Percentiles rank a stretch among this genome's conserved stretches.
Conservation (phyloP, 2,888 invertebrate genomes). For the Acanthacorydalis orientalis region DNA sequence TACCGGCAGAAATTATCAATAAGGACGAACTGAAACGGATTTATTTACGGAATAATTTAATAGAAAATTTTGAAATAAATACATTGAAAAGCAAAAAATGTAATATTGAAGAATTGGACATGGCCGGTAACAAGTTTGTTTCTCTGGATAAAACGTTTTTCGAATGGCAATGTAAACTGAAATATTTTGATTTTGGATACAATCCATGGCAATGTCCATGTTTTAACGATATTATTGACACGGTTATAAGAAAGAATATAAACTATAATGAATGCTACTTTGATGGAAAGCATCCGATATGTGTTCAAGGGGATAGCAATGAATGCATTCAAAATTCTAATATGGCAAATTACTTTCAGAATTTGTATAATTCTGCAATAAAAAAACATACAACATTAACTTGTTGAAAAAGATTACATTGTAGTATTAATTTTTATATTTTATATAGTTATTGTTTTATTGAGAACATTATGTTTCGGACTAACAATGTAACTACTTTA, state of each 20-base stretch:
- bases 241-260: too few species aligned
- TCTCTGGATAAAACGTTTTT: conserved; percentile 11
- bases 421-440: too few species aligned
- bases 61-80: conserved; percentile 11
- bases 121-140: conserved; percentile 13
- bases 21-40: conserved; percentile 11
- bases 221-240: too few species aligned
- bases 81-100: conserved; percentile 7
- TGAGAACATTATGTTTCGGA: too few species aligned
- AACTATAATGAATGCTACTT: too few species aligned
- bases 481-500: too few species aligned
- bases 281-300: conserved; percentile 11
- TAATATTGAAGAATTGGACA: conserved; percentile 9
- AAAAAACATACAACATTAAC: neutral
- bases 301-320: conserved; percentile 9
- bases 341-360: neutral
- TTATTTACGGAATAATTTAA: conserved; percentile 11
- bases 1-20: neutral
- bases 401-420: neutral
- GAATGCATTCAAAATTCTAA: neutral
- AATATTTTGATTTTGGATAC: conserved; percentile 12
- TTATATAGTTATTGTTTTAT: too few species aligned
- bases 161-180: conserved; percentile 11
- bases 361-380: neutral
- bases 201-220: conserved; percentile 10